Evolutionary conservation across 92 coral and sea anemone species (phyloP), one percentile per base, ranked within the genome.

Genomic region (Siderastrea radians): DNA sequence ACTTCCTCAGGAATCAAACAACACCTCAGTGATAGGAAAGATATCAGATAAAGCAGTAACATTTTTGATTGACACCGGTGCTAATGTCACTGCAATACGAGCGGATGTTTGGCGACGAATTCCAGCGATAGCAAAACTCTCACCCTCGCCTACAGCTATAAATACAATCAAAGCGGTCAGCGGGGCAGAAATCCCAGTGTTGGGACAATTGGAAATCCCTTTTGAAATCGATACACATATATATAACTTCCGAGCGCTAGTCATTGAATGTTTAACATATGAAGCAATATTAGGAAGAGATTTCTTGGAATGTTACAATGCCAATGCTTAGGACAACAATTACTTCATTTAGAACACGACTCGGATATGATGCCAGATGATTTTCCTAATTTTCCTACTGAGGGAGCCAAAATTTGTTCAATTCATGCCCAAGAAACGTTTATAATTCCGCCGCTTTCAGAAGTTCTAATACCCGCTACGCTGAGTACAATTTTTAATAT

Each of bases 271-370:
- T 43, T 68, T 94, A 44, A 50, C 90, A 15, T 93, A 90, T 53
- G 93, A 86, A 51, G 93, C 84, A 8, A 95, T 93, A 7, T 78
- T 92, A 50, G 95, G 95, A 5, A 54, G 78, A 6, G 95, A 95
- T 12, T 95, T 95, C 57, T 90, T 92, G 1, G 93, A 90, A 15
- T 55, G 38, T 26, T 95, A 79, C 52, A 43, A 87, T 5, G 87
- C 92, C 7, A 86, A 83, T 85, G 92, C 70, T 79, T 92, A 13
- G 11, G 74, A 53, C 52, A 51, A 1, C 77, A 80, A 12, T 45
- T 77, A 4, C 61, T 88, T 7, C 75, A 68, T 45, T 45, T 92
- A 4, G 58, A 69, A 9, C 43, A 43, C 13, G 81, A 72, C 7
- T 44, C 49, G 4, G 72, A 78, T 16, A n/a, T 55, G 1, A 71